A percentile compares a stretch with the other conserved stretches of the same genome.
phyloP scores from a whole-genome alignment of 2,888 invertebrate genomes.

The Aphidius colemani region DNA sequence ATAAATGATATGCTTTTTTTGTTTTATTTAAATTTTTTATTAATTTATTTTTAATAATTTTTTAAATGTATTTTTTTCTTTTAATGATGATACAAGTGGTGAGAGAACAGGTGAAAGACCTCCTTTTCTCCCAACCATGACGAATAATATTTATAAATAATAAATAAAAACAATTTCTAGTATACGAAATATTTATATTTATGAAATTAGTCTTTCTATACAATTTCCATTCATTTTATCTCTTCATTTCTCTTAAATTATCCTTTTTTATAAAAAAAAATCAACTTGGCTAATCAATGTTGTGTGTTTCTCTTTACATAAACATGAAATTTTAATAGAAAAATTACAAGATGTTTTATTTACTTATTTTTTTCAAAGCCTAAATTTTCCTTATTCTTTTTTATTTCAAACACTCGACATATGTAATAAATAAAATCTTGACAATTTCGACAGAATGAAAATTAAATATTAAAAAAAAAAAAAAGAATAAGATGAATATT shows the following conservation, averaged over 20 bases:
- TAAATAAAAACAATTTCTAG: conserved; percentile 33
- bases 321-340: conserved; percentile 35
- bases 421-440: no score
- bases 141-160: conserved; percentile 13
- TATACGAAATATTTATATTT: conserved; percentile 60
- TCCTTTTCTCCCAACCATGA: not conserved
- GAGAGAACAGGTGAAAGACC: no score
- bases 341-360: no score
- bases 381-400: conserved; percentile 47
- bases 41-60: no score
- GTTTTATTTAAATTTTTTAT: no score
- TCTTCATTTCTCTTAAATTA: no score
- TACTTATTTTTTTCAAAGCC: no score
- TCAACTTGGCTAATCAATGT: no score
- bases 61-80: not conserved
- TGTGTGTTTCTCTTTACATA: conserved; percentile 20
- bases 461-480: conserved; percentile 51
- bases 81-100: conserved; percentile 4
- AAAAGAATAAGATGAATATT: conserved; percentile 17
- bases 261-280: no score
- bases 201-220: conserved; percentile 60
- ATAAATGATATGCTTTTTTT: no score
- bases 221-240: conserved; percentile 46
- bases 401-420: not conserved
- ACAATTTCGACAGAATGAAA: not conserved